Percentiles rank a stretch among this genome's conserved stretches.
phyloP scores from a whole-genome alignment of 2,797 vertebrate genomes.

The Lagocephalus sceleratus region DNA sequence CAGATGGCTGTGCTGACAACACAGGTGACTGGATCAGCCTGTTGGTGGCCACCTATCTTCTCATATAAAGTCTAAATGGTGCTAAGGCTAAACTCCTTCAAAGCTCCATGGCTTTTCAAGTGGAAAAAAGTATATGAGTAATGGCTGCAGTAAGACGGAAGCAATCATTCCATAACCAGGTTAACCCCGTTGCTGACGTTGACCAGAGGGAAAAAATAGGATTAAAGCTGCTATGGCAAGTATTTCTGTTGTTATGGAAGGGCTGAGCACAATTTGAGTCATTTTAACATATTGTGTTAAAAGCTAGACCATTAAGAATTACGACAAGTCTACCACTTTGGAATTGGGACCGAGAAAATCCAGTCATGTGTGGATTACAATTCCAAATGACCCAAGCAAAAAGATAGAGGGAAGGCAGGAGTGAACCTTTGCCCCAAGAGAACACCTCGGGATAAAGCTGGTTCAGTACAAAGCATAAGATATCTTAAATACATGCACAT shows the following conservation, averaged over 20 bases:
- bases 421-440: slow-evolving; percentile 60
- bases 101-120: too few relatives aligned
- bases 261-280: too few relatives aligned
- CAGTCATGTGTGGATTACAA: slow-evolving; percentile 72
- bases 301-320: too few relatives aligned
- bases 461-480: too few relatives aligned
- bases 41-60: slow-evolving; percentile 68
- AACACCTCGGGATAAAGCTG: too few relatives aligned
- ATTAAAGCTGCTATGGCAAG: slow-evolving; percentile 57
- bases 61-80: slow-evolving; percentile 78
- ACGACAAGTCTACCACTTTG: slow-evolving; percentile 13
- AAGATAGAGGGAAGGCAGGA: slow-evolving; percentile 17
- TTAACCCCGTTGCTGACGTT: slow-evolving; percentile 73
- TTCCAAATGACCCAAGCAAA: slow-evolving; percentile 58
- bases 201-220: slow-evolving; percentile 46
- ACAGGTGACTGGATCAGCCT: slow-evolving; percentile 42
- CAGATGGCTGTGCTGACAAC: slow-evolving; percentile 62
- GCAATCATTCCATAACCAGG: slow-evolving; percentile 68
- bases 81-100: too few relatives aligned
- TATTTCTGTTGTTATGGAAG: slow-evolving; percentile 40
- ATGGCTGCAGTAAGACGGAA: slow-evolving; percentile 47
- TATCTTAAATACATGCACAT: slow-evolving; percentile 80
- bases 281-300: too few relatives aligned
- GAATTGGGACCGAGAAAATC: slow-evolving; percentile 40
- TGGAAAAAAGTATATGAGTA: slow-evolving; percentile 68